A percentile compares a stretch with the other conserved stretches of the same genome.
phyloP scores from a whole-genome alignment of 2,888 invertebrate species.

The Molorchus minor region DNA sequence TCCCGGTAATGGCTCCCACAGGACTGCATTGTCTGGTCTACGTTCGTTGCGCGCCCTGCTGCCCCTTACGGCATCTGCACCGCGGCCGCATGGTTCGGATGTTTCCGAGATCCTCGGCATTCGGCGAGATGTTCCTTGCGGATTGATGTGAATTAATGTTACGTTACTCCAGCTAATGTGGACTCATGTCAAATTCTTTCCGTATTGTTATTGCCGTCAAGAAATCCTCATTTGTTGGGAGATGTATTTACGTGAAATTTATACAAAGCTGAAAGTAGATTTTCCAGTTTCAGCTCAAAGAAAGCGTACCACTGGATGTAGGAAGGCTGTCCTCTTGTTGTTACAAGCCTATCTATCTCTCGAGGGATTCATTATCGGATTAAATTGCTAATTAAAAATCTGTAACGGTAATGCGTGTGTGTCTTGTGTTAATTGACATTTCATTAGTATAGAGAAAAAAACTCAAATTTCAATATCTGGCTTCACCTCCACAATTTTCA shows the following conservation, averaged over 20 bases:
- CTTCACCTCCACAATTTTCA: no score
- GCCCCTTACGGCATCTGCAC: constrained; percentile 26
- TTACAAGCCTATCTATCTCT: no score
- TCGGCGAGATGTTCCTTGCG: constrained; percentile 33
- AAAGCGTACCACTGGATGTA: no score
- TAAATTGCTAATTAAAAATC: no score
- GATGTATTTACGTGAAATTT: constrained; percentile 16
- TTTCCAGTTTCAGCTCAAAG: background rate
- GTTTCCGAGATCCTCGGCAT: constrained; percentile 34
- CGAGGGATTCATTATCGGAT: no score
- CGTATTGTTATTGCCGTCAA: constrained; percentile 37
- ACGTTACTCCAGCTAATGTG: constrained; percentile 32
- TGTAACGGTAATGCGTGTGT: no score
- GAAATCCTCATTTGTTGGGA: constrained; percentile 28
- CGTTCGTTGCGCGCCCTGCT: constrained; percentile 17
- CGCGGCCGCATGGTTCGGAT: constrained; percentile 33
- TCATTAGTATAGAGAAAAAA: no score
- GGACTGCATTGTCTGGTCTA: constrained; percentile 50
- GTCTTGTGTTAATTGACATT: no score
- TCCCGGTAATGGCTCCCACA: constrained; percentile 54
- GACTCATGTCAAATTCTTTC: constrained; percentile 35
- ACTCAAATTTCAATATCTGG: no score
- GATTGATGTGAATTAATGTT: constrained; percentile 43
- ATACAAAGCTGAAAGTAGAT: constrained; percentile 2
- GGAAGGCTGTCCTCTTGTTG: no score